A percentile compares a stretch with the other conserved stretches of the same genome.
Evolutionary conservation across 1,140 invertebrate species (phyloP).

Genomic region (Drosophila murphyi): DNA sequence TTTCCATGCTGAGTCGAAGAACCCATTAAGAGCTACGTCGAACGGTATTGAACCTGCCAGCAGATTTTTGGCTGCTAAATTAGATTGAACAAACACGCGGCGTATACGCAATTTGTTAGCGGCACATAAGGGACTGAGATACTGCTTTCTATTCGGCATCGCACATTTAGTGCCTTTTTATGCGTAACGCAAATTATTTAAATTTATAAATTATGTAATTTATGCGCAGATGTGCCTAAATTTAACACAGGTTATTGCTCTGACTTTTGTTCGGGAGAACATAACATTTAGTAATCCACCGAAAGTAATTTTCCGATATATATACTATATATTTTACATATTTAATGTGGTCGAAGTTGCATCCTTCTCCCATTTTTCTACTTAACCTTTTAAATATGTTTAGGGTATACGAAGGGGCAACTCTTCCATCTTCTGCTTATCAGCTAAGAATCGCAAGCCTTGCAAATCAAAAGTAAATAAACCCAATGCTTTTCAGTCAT

Average conservation of each 20-base stretch:
- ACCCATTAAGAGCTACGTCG: constrained; percentile 53
- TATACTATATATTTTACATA: too few relatives aligned
- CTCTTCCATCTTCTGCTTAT: not conserved
- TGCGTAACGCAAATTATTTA: not conserved
- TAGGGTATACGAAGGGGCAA: too few relatives aligned
- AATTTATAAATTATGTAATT: not conserved
- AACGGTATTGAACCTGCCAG: constrained; percentile 65
- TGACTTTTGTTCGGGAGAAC: not conserved
- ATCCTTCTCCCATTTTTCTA: too few relatives aligned
- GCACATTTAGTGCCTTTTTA: constrained; percentile 23
- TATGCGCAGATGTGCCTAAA: not conserved
- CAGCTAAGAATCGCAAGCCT: constrained; percentile 22
- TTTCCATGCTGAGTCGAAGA: constrained; percentile 53
- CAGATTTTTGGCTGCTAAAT: constrained; percentile 30
- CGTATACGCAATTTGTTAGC: constrained; percentile 38
- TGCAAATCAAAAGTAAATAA: constrained; percentile 69
- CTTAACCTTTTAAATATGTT: constrained; percentile 1
- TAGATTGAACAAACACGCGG: constrained; percentile 20
- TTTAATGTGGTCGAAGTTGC: too few relatives aligned
- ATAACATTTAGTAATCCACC: too few relatives aligned
- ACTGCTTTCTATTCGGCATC: not conserved
- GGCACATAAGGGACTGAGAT: not conserved
- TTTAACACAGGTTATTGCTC: not conserved
- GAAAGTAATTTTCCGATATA: too few relatives aligned
- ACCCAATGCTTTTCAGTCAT: constrained; percentile 58